phyloP scores from a whole-genome alignment of 2,888 invertebrate genomes.

The Ectropis crepuscularia region DNA sequence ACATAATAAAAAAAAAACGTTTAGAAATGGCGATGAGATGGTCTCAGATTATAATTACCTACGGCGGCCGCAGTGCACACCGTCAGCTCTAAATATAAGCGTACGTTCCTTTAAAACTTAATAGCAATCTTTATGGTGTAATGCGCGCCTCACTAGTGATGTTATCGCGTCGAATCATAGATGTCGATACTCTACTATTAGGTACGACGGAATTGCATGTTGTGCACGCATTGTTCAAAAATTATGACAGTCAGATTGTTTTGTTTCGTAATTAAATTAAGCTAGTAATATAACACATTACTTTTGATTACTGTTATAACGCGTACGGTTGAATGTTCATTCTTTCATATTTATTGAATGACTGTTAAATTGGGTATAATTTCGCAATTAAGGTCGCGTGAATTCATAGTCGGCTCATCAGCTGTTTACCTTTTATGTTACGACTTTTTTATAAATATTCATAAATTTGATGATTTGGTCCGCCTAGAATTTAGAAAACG shows the following conservation, averaged over 20 bases:
- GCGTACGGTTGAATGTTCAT: conserved; percentile 6
- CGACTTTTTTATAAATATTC: no score
- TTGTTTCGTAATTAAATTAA: conserved; percentile 37
- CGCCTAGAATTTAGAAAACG: no score
- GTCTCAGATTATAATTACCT: conserved; percentile 75
- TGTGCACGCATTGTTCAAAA: conserved; percentile 50
- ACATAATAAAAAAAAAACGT: conserved; percentile 51
- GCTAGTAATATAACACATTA: conserved; percentile 19
- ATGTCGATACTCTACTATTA: conserved; percentile 70
- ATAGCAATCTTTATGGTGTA: conserved; percentile 82
- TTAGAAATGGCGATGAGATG: conserved; percentile 74
- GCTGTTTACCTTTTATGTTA: no score
- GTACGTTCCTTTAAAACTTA: conserved; percentile 73
- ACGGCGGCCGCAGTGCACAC: conserved; percentile 61
- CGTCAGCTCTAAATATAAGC: conserved; percentile 74
- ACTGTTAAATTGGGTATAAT: conserved; percentile 8
- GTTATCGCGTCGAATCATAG: conserved; percentile 63
- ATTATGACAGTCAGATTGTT: conserved; percentile 37
- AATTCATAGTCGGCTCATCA: background rate
- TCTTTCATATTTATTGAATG: conserved; percentile 10
- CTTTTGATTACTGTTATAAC: conserved; percentile 16
- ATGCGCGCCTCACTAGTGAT: conserved; percentile 71
- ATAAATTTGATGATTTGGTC: no score
- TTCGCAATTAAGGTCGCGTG: conserved; percentile 17
- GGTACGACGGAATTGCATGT: conserved; percentile 52